Evolutionary conservation across 2,797 vertebrate genomes (phyloP).

Genomic region (Urosaurus nigricauda): DNA sequence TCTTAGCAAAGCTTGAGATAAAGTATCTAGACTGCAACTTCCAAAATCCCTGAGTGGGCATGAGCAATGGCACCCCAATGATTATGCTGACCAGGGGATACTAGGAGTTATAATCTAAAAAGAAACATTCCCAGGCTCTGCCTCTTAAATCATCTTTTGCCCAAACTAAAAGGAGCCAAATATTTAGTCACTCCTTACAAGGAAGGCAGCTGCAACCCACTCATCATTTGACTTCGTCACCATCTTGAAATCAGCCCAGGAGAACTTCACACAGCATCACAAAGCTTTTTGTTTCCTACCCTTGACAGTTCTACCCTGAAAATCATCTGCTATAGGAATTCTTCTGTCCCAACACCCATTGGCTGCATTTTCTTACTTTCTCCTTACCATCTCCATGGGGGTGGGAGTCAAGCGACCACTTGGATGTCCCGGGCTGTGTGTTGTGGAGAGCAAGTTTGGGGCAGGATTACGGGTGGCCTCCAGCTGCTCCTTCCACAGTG

Average conservation of each 20-base stretch:
- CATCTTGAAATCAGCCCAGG: background rate
- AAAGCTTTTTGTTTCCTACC: background rate
- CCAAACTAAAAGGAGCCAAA: background rate
- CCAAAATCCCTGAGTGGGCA: no score
- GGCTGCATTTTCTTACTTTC: background rate
- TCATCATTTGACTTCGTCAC: background rate
- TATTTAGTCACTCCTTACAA: background rate
- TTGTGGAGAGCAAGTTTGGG: slow-evolving; percentile 57
- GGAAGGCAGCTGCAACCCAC: background rate
- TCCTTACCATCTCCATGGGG: slow-evolving; percentile 78
- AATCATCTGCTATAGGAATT: background rate
- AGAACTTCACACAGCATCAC: background rate
- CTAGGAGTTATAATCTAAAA: no score
- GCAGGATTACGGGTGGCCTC: slow-evolving; percentile 77
- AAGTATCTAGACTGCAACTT: no score
- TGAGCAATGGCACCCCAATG: no score
- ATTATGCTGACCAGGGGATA: no score
- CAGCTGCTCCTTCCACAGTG: slow-evolving; percentile 81
- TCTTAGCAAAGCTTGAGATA: background rate
- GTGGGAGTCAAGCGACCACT: slow-evolving; percentile 73
- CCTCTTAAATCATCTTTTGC: background rate
- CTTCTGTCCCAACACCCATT: accelerated
- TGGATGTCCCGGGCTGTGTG: slow-evolving; percentile 68
- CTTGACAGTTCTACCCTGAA: background rate
- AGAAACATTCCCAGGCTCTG: no score